Base-by-base conservation (phyloP, 2,113 vertebrate genomes). In the Atrichornis clamosus region DNA sequence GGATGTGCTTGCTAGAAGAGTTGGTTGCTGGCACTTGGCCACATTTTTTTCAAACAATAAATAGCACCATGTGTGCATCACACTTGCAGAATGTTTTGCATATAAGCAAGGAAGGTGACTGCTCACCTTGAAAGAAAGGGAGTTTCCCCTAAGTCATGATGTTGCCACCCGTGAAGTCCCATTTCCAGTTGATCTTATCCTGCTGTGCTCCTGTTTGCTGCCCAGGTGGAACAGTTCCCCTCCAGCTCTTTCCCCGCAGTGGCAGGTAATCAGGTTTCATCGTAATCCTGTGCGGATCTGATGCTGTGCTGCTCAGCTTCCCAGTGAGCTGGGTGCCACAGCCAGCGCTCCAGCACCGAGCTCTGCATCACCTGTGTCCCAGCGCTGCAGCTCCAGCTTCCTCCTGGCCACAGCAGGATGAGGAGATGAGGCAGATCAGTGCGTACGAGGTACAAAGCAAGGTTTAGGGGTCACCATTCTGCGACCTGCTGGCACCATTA, bases 351-450 rank as follows among this genome's bases (percentile, higher is more conserved):
- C 3, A 27, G 10, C 67, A 47, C 0, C 0, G 69, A 72, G 56
- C 65, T 79, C 78, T 47, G 33, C 42, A 6, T 9, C 0, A 0
- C n/a, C 3, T 0, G 0, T 11, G 5, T 62, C 60, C 74, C 75
- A 30, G 47, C 3, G 19, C 87, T 70, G 55, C 60, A 30, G 58
- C 49, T 82, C 41, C 55, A 62, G 46, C 74, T 74, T 78, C 67
- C 65, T 84, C 26, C 50, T 65, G 60, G 19, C 49, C 14, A 4
- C 22, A 10, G 73, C 39, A 88, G 33, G 33, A 39, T n/a, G 72
- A 90, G 72, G 53, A 77, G 69, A 37, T 39, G 58, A 72, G 53
- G 50, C 67, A 70, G 47, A 42, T 68, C 3, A 49, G 23, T 56
- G 23, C 21, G 17, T 47, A 13, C 30, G 35, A 46, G 42, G 42